Conservation (phyloP, 2,113 vertebrate species). For the Tenrec ecaudatus region DNA sequence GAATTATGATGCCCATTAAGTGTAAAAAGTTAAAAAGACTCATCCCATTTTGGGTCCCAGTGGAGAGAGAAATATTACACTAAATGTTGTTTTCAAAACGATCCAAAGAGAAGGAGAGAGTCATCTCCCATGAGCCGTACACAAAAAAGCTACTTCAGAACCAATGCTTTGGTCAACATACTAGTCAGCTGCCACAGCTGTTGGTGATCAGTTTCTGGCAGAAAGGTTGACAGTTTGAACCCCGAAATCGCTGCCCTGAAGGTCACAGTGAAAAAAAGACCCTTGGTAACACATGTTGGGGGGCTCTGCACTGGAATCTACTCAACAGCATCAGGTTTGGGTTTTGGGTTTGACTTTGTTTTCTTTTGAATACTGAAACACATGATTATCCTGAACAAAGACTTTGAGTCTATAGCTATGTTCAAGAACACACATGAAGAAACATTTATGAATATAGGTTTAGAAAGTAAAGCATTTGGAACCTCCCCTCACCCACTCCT, state of each 20-base stretch:
- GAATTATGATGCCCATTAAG: background rate
- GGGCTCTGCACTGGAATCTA: background rate
- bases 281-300: background rate
- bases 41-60: background rate
- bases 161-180: background rate
- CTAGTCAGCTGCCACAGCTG: background rate
- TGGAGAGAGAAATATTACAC: background rate
- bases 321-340: background rate
- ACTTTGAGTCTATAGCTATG: background rate
- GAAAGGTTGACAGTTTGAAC: background rate
- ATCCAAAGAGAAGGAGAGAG: background rate
- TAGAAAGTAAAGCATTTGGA: background rate
- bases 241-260: background rate
- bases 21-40: background rate
- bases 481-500: background rate
- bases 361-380: background rate
- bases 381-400: constrained; percentile 12
- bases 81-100: constrained; percentile 22
- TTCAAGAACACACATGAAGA: background rate
- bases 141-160: background rate
- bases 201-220: background rate
- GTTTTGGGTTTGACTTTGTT: background rate
- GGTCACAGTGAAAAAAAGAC: background rate
- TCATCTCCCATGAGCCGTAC: constrained; percentile 7
- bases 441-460: background rate